Evolutionary conservation across 2,797 vertebrate species (phyloP).

Genomic region (Podarcis siculus): DNA sequence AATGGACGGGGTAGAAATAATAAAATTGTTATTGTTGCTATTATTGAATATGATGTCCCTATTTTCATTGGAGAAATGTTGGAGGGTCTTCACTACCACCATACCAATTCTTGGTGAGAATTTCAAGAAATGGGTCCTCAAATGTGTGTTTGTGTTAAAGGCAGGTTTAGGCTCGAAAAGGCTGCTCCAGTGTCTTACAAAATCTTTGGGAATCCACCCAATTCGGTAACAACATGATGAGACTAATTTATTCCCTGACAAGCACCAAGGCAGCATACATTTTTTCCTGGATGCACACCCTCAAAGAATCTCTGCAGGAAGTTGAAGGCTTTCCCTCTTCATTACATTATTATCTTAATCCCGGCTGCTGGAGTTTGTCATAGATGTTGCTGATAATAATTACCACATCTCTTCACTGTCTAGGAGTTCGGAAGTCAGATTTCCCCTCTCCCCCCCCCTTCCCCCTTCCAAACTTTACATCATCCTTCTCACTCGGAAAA

Average conservation of each 20-base stretch:
- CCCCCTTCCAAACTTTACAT: constrained; percentile 13
- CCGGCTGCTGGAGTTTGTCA: neutral
- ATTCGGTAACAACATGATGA: constrained; percentile 53
- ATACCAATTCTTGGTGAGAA: too few species aligned
- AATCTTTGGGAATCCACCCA: constrained; percentile 43
- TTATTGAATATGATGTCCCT: too few species aligned
- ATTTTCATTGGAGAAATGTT: too few species aligned
- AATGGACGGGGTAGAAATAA: too few species aligned
- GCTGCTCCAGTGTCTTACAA: constrained; percentile 26
- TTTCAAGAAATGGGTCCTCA: too few species aligned
- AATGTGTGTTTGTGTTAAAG: too few species aligned
- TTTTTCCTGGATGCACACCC: constrained; percentile 14
- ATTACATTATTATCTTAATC: constrained; percentile 39
- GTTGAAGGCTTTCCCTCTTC: neutral
- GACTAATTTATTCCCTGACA: constrained; percentile 41
- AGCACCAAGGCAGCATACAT: constrained; percentile 31
- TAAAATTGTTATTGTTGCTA: too few species aligned
- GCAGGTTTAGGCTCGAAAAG: too few species aligned
- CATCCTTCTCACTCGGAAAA: neutral
- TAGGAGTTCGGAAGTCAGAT: constrained; percentile 14
- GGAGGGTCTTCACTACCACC: too few species aligned
- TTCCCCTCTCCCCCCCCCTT: neutral
- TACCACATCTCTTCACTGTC: neutral
- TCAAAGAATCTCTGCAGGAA: neutral
- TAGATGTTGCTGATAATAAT: constrained; percentile 1